Conservation (phyloP, 2,797 vertebrate genomes). For the Botia almorhae region DNA sequence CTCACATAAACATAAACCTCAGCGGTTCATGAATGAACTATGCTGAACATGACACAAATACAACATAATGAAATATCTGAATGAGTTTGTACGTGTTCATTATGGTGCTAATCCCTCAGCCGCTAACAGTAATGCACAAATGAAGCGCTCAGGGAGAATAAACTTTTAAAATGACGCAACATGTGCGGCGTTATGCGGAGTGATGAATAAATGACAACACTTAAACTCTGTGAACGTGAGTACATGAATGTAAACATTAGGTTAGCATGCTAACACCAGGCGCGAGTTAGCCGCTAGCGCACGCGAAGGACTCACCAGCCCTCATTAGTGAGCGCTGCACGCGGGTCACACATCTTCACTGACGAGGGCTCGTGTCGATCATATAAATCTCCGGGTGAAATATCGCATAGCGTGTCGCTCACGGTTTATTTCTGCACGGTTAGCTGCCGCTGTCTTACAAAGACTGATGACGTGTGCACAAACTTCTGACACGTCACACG, state of each 20-base stretch:
- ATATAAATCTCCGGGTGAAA: not conserved
- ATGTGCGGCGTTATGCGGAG: not conserved
- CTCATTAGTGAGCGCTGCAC: conserved; percentile 75
- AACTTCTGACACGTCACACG: conserved; percentile 41
- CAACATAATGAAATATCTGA: not conserved
- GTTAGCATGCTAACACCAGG: conserved; percentile 22
- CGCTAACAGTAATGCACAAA: not conserved
- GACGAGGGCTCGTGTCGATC: not conserved
- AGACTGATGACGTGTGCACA: conserved; percentile 35
- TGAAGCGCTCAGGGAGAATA: not conserved
- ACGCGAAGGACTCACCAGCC: conserved; percentile 77
- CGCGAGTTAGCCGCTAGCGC: not conserved
- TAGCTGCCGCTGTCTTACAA: conserved; percentile 26
- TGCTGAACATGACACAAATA: not conserved
- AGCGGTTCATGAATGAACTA: no score
- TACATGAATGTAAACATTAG: conserved; percentile 35
- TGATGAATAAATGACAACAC: not conserved
- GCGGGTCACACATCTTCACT: conserved; percentile 75
- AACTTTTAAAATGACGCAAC: not conserved
- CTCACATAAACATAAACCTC: no score
- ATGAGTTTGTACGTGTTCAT: not conserved
- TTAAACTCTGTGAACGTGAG: not conserved
- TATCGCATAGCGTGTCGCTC: conserved; percentile 17
- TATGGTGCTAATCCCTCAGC: not conserved
- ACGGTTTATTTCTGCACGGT: not conserved